phyloP scores from a whole-genome alignment of 2,888 invertebrate species.

The Eupithecia subfuscata region DNA sequence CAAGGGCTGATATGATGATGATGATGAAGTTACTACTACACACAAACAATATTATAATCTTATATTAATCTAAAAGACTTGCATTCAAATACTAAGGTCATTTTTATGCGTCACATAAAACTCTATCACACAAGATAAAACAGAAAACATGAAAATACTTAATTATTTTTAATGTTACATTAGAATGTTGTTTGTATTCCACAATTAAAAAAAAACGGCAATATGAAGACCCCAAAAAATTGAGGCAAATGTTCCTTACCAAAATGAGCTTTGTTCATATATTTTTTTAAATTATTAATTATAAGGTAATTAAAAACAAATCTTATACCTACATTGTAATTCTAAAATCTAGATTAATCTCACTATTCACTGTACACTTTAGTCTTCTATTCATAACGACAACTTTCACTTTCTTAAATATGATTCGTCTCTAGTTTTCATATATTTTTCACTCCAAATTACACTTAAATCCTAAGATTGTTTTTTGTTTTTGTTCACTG shows the following conservation, averaged over 20 bases:
- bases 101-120: not conserved
- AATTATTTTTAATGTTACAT: not conserved
- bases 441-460: not conserved
- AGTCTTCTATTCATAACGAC: constrained; percentile 11
- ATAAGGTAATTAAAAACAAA: not conserved
- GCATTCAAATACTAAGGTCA: not conserved
- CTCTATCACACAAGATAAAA: not conserved
- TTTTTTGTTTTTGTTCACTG: constrained; percentile 5
- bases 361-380: constrained; percentile 51
- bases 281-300: not conserved
- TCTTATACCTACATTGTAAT: not conserved
- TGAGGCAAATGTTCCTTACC: not conserved
- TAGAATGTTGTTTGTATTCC: no score
- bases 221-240: not conserved
- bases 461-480: not conserved
- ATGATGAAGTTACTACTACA: not conserved
- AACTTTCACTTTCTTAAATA: not conserved
- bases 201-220: no score
- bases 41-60: not conserved
- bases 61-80: not conserved
- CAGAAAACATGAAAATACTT: not conserved
- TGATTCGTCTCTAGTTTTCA: not conserved
- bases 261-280: not conserved
- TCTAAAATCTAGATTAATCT: constrained; percentile 41
- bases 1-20: no score